Evolutionary conservation across 2,113 vertebrate species (phyloP), one percentile per base, ranked within the genome.

Genomic region (Ceyx cyanopectus): DNA sequence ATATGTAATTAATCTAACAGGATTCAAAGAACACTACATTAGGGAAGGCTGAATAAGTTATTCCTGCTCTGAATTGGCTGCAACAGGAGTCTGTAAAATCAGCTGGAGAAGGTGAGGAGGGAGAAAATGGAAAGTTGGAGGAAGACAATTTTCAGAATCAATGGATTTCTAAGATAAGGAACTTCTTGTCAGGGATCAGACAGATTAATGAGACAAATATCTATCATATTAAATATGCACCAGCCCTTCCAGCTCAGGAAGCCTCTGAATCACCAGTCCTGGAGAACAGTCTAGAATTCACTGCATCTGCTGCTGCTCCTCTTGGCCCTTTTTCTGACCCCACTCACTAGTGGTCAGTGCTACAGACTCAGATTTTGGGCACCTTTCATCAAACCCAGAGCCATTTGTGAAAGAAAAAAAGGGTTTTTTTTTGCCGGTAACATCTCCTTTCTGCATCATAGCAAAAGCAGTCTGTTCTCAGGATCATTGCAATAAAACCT

Each of bases 1-100:
- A 75, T 45, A 53, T 81, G 65, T 94, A 91, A 92, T 92, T 94
- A 81, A 91, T 76, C 19, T 69, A 51, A 87, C 7, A 62, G 41
- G 45, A 76, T 68, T 89, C 50, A 76, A 34, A 81, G 89, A 81
- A 7, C 17, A 46, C n/a, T 43, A 41, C 32, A 76, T 69, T 87
- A 85, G n/a, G 41, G 54, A 92, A 82, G 30, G 48, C 53, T 81
- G 54, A 72, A 20, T 43, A 84, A 84, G 29, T 50, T 30, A 62
- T 58, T 80, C 27, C 65, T 37, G 30, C 6, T 12, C 76, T 87
- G 69, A 89, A 92, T 81, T 87, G 67, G 60, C 61, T 51, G 6
- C 5, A n/a, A 1, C 2, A 50, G 5, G 45, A 3, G 1, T 57
- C 46, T 81, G 7, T 65, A 79, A 82, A 75, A 91, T 83, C 45